Conservation (phyloP, 2,113 vertebrate species). For the Emydura subglobosa region DNA sequence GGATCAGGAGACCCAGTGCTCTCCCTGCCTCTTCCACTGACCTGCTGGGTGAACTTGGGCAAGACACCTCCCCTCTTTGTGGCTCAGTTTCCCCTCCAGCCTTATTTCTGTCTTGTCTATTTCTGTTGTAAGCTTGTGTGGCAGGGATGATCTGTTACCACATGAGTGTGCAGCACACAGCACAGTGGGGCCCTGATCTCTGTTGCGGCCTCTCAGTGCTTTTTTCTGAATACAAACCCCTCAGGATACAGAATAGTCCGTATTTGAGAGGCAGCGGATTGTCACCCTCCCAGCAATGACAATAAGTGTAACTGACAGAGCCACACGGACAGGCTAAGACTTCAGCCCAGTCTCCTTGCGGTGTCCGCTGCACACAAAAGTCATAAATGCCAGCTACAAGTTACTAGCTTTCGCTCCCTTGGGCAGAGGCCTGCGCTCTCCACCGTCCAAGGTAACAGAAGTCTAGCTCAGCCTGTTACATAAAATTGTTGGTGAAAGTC, state of each 20-base stretch:
- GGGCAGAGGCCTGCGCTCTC: not conserved
- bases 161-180: no score
- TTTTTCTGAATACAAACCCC: no score
- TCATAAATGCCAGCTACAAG: not conserved
- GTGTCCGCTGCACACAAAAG: not conserved
- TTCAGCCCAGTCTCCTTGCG: not conserved
- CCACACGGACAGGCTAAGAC: not conserved
- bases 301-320: not conserved
- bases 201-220: not conserved
- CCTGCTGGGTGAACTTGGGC: rapidly evolving
- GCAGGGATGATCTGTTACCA: not conserved
- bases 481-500: not conserved
- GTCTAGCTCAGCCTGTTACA: not conserved
- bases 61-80: not conserved
- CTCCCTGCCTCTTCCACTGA: not conserved
- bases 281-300: not conserved
- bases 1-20: not conserved
- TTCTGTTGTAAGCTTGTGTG: not conserved
- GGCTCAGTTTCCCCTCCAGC: not conserved
- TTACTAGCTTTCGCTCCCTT: not conserved
- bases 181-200: not conserved
- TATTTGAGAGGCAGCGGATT: not conserved
- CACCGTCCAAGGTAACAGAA: rapidly evolving
- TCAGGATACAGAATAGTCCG: not conserved
- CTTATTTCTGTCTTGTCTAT: not conserved